Evolutionary conservation across 2,113 vertebrate species (phyloP), one percentile per base, ranked within the genome.

Genomic region (Lampris megalopsis): DNA sequence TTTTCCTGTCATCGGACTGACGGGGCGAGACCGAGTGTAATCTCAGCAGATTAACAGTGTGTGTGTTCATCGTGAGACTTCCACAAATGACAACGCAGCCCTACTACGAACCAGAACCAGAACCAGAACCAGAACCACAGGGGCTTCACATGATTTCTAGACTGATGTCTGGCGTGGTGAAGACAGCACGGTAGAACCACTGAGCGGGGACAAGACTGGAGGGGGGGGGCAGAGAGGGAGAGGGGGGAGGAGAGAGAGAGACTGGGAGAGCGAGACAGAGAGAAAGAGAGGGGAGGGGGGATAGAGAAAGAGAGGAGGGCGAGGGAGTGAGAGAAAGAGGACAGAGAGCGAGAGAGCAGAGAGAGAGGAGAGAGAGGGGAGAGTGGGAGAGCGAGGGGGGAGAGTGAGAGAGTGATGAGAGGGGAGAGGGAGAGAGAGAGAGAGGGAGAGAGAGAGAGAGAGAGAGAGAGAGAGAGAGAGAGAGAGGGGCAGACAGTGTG

Each of bases 11-110:
- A 86, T 11, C 41, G 5, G 68, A 61, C 67, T 86, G 90, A 90
- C 73, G 71, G 81, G 80, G 83, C 63, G 72, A 83, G 88, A 90
- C 86, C 68, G 80, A 86, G 84, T 87, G 83, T 86, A 80, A 91
- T 89, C 84, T 89, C 73, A 65, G 75, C 84, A 91, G 87, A 92
- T 88, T 91, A 89, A 82, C 66, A 37, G 63, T 37, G 71, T 91
- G 82, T 88, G 66, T 87, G 83, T 91, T 88, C 89, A 92, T 86
- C 77, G 66, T 63, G 43, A 70, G 69, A 76, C 70, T 71, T 48
- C 35, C 48, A 81, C 62, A 87, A 86, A 82, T 82, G 83, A 85
- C 82, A 73, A 65, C 3, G 56, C 9, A 3, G 63, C 36, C 45
- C 4, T 38, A 35, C 9, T 6, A 37, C 11, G 11, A 38, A 0